Evolutionary conservation across 2,113 vertebrate species (phyloP).

Genomic region (Eptesicus fuscus): DNA sequence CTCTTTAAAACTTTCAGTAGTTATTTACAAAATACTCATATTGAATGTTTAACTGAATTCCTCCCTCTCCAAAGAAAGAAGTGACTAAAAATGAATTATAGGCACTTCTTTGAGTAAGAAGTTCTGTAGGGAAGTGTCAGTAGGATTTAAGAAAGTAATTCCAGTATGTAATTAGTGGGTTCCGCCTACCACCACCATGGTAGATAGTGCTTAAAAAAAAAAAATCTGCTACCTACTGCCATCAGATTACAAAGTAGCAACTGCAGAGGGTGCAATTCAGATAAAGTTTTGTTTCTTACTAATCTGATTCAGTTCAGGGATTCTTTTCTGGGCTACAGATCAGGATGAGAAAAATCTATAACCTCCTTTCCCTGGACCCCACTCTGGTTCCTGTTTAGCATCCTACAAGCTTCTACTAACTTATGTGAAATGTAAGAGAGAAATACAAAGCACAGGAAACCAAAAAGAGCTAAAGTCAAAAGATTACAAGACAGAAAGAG

Average conservation of each 20-base stretch:
- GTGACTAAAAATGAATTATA: not conserved
- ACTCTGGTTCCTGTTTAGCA: not conserved
- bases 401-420: not conserved
- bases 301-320: not conserved
- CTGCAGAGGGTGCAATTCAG: not conserved
- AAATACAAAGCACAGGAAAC: slow-evolving; percentile 25
- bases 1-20: not conserved
- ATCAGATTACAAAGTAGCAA: not conserved
- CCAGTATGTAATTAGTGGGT: not conserved
- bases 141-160: not conserved
- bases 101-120: not conserved
- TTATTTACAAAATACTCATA: not conserved
- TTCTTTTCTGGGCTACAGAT: not conserved
- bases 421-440: not conserved
- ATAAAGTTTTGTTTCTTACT: not conserved
- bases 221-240: not conserved
- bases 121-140: not conserved
- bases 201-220: not conserved
- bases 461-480: not conserved
- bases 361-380: not conserved
- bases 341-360: not conserved
- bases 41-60: not conserved
- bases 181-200: not conserved
- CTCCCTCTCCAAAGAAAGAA: not conserved
- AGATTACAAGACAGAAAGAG: not conserved